Evolutionary conservation across 2,113 vertebrate genomes (phyloP).

Genomic region (Ornithorhynchus anatinus): DNA sequence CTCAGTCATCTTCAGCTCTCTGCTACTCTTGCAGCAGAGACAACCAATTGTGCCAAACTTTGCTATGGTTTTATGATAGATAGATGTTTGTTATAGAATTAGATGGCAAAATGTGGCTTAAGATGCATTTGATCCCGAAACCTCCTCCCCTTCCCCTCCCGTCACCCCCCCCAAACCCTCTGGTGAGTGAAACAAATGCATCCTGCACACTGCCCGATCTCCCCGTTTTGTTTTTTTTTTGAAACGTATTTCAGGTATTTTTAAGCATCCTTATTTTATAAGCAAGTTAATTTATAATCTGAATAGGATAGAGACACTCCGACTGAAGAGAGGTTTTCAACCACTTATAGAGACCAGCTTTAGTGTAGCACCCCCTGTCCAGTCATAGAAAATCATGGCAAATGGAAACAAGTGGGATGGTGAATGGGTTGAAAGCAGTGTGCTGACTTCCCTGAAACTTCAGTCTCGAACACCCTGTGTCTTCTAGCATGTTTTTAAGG

Average conservation of each 20-base stretch:
- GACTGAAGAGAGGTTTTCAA: neutral
- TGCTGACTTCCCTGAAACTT: neutral
- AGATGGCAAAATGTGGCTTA: constrained; percentile 60
- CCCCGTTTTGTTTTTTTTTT: neutral
- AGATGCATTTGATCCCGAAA: constrained; percentile 22
- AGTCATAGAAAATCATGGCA: neutral
- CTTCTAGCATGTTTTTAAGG: constrained; percentile 44
- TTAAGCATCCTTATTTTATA: constrained; percentile 57
- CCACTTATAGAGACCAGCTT: neutral
- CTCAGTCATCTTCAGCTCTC: constrained; percentile 2
- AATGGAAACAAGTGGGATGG: neutral
- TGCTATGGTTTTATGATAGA: constrained; percentile 29
- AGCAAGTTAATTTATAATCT: constrained; percentile 50
- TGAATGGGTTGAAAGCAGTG: neutral
- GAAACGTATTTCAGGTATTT: constrained; percentile 60
- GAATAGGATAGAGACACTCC: neutral
- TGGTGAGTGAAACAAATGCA: rapidly evolving
- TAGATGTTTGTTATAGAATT: constrained; percentile 38
- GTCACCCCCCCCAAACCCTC: no score
- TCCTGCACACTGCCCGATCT: neutral
- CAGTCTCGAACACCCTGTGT: neutral
- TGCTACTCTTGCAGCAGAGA: constrained; percentile 16
- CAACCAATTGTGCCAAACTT: constrained; percentile 64
- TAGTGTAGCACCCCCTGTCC: neutral
- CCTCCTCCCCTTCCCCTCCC: neutral